Percentiles rank a stretch among this genome's conserved stretches.
Evolutionary conservation across 1,140 invertebrate species (phyloP).

Genomic region (Panagrolaimus sp.): DNA sequence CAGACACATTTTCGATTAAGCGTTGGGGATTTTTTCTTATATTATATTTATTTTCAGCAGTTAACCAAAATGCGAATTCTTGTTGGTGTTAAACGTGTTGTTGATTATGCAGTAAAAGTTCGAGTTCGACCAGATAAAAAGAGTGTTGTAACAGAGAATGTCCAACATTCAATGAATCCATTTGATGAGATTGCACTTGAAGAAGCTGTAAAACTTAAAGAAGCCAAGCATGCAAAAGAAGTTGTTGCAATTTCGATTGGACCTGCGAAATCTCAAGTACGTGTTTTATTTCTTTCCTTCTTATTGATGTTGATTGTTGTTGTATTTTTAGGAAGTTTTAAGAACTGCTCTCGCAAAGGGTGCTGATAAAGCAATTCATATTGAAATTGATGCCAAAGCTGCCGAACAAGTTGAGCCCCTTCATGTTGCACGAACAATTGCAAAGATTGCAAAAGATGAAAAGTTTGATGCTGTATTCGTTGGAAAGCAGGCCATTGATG

Average conservation of each 20-base stretch:
- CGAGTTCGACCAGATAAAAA: conserved; percentile 93
- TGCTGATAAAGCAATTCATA: conserved; percentile 87
- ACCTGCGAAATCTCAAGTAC: conserved; percentile 76
- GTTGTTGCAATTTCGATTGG: conserved; percentile 91
- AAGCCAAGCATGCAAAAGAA: conserved; percentile 87
- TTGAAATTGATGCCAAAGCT: conserved; percentile 77
- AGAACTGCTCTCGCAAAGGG: conserved; percentile 96
- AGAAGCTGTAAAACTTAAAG: conserved; percentile 94
- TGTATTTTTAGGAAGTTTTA: conserved; percentile 71
- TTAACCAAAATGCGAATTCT: conserved; percentile 34
- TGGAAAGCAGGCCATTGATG: conserved; percentile 98
- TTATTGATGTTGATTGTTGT: neutral
- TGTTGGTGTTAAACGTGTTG: conserved; percentile 45
- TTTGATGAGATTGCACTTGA: conserved; percentile 99
- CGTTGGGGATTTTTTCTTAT: too few relatives aligned
- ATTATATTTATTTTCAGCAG: too few relatives aligned
- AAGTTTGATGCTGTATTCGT: conserved; percentile 85
- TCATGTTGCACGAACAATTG: conserved; percentile 84
- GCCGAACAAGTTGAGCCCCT: conserved; percentile 85
- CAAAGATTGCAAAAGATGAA: conserved; percentile 81
- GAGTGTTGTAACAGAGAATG: conserved; percentile 91
- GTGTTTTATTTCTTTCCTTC: neutral
- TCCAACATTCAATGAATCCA: conserved; percentile 98
- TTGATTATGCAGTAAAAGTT: conserved; percentile 67
- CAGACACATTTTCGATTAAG: too few relatives aligned